A percentile compares a stretch with the other conserved stretches of the same genome.
These are phyloP conservation scores for Scaptomyza caliginosa DNA, from an alignment of 2,888 invertebrate species.

Conservation along the genomic window DNA sequence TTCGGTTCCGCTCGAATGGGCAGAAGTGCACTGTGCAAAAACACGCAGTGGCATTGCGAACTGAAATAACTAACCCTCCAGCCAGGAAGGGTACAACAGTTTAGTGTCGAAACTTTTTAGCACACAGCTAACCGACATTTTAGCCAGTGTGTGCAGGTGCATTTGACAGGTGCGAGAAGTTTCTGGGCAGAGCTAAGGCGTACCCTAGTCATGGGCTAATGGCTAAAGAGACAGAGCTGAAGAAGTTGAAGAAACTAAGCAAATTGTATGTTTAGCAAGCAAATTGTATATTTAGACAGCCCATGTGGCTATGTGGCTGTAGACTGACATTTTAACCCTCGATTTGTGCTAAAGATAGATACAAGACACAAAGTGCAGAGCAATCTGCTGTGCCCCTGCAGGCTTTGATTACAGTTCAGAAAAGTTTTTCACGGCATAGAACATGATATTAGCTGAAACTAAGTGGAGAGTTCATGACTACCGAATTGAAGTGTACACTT, in stretches of 20 bases:
- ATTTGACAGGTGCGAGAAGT: slow-evolving; percentile 21
- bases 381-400: neutral
- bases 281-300: slow-evolving; percentile 42
- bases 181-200: neutral
- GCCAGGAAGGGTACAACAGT: too few species aligned
- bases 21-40: slow-evolving; percentile 29
- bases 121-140: slow-evolving; percentile 10
- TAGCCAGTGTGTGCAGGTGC: slow-evolving; percentile 24
- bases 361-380: neutral
- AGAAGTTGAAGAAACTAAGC: neutral
- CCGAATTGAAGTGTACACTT: neutral
- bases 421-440: neutral
- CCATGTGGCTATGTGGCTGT: neutral
- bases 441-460: slow-evolving; percentile 3
- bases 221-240: neutral
- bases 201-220: slow-evolving; percentile 29
- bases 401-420: slow-evolving; percentile 1
- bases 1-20: slow-evolving; percentile 34
- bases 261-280: slow-evolving; percentile 37
- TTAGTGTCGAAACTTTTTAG: slow-evolving; percentile 21
- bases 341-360: slow-evolving; percentile 2
- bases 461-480: slow-evolving; percentile 1
- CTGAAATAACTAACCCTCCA: neutral
- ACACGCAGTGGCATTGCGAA: too few species aligned
- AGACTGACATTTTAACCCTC: slow-evolving; percentile 42